Conservation (phyloP, 2,888 invertebrate genomes). For the Cryptophagus acutangulus region DNA sequence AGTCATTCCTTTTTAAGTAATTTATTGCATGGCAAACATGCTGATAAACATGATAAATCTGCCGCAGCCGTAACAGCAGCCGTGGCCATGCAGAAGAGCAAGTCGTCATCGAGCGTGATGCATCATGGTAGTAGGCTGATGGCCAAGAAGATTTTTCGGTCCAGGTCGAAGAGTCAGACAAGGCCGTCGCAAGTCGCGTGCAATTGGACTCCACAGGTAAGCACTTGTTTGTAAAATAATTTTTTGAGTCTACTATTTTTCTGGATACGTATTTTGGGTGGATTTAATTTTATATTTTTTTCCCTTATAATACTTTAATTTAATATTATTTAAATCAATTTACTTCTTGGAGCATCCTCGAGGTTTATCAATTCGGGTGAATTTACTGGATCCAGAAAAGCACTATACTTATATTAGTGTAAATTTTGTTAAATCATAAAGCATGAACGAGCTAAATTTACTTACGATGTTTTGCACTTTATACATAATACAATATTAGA, state of each 20-base stretch:
- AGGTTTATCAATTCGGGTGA: too few species aligned
- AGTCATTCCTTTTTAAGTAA: conserved; percentile 62
- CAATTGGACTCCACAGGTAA: conserved; percentile 85
- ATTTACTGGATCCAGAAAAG: too few species aligned
- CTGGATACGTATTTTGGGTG: too few species aligned
- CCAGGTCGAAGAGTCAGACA: conserved; percentile 77
- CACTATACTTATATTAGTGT: too few species aligned
- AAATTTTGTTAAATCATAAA: too few species aligned
- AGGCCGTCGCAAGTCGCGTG: conserved; percentile 56
- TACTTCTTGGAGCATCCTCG: too few species aligned
- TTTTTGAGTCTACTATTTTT: neutral
- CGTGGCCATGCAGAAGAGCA: conserved; percentile 82
- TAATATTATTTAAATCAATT: too few species aligned
- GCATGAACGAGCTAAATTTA: too few species aligned
- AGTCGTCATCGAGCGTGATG: conserved; percentile 82
- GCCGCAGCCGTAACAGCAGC: conserved; percentile 49
- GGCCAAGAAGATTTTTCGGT: conserved; percentile 79
- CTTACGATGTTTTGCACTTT: too few species aligned
- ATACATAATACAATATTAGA: too few species aligned
- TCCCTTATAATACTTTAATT: neutral
- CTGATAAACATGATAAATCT: conserved; percentile 33
- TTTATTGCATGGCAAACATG: conserved; percentile 54
- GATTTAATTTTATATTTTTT: too few species aligned
- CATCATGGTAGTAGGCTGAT: conserved; percentile 67
- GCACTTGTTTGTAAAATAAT: conserved; percentile 10